Percentiles rank a stretch among this genome's conserved stretches.
These are phyloP conservation scores for Drosophila trapezifrons DNA, from an alignment of 1,140 invertebrate species.

Conservation along the genomic window DNA sequence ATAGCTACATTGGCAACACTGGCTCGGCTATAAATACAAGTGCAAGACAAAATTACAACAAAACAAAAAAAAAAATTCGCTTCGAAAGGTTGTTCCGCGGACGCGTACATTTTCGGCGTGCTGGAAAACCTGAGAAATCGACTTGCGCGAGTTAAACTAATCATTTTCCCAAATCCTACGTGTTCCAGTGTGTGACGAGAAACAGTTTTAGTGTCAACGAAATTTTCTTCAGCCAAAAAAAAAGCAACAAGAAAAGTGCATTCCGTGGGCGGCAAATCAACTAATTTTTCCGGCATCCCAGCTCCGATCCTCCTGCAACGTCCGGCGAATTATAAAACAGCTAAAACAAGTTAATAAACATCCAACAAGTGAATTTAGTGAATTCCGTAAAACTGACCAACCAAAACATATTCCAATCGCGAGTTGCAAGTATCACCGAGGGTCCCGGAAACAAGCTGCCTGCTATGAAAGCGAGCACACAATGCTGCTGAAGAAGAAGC, in stretches of 20 bases:
- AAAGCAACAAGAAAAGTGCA: conserved; percentile 37
- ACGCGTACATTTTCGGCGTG: background rate
- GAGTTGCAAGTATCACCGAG: conserved; percentile 22
- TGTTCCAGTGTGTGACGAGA: conserved; percentile 22
- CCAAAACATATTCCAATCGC: conserved; percentile 42
- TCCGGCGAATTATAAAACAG: background rate
- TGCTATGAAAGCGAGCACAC: conserved; percentile 47
- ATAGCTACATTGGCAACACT: too few relatives aligned
- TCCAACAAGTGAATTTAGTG: background rate
- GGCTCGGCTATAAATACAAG: too few relatives aligned
- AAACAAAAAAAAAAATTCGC: too few relatives aligned
- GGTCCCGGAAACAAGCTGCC: conserved; percentile 15
- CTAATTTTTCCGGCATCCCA: background rate
- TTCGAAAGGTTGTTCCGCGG: conserved; percentile 14
- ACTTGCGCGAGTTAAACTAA: too few relatives aligned
- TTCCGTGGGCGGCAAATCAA: conserved; percentile 41
- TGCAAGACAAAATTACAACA: too few relatives aligned
- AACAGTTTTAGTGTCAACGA: conserved; percentile 14
- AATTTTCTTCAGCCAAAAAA: conserved; percentile 3
- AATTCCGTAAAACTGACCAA: conserved; percentile 43
- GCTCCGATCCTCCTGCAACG: background rate
- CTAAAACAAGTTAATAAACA: background rate
- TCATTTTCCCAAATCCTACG: background rate
- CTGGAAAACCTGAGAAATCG: background rate
- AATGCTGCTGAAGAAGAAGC: conserved; percentile 84